Evolutionary conservation across 2,888 invertebrate species (phyloP).

Genomic region (Monochamus alternatus): DNA sequence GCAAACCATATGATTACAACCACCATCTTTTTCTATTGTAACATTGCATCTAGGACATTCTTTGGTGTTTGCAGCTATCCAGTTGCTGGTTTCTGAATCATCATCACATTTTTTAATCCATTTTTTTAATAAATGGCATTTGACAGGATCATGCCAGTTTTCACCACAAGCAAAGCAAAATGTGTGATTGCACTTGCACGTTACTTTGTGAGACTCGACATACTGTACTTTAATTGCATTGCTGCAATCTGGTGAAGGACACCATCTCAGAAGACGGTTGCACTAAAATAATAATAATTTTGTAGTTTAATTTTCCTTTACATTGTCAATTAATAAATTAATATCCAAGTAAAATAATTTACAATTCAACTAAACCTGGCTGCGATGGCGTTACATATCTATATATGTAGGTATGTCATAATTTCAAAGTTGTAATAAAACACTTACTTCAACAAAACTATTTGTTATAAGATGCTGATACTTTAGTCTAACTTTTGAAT

Average conservation of each 20-base stretch:
- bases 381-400: too few species aligned
- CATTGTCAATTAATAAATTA: too few species aligned
- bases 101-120: slow-evolving; percentile 99
- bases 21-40: slow-evolving; percentile 97
- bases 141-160: slow-evolving; percentile 99
- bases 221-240: slow-evolving; percentile 94
- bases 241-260: slow-evolving; percentile 97
- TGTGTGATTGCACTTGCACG: slow-evolving; percentile 92
- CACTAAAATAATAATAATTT: slow-evolving; percentile 77
- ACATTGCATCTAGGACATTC: slow-evolving; percentile 99
- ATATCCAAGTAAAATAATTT: too few species aligned
- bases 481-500: slow-evolving; percentile 90
- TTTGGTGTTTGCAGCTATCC: slow-evolving; percentile 99
- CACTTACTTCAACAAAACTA: slow-evolving; percentile 94
- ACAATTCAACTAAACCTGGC: too few species aligned
- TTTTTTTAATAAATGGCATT: slow-evolving; percentile 91
- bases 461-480: slow-evolving; percentile 98
- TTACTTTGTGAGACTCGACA: slow-evolving; percentile 92
- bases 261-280: slow-evolving; percentile 97
- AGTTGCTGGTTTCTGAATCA: slow-evolving; percentile 98
- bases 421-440: neutral
- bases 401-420: neutral
- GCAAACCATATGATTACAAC: slow-evolving; percentile 99
- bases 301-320: too few species aligned
- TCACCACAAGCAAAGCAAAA: slow-evolving; percentile 98